Conservation (phyloP, 1,140 invertebrate species). For the Lamellibrachia luymesi region DNA sequence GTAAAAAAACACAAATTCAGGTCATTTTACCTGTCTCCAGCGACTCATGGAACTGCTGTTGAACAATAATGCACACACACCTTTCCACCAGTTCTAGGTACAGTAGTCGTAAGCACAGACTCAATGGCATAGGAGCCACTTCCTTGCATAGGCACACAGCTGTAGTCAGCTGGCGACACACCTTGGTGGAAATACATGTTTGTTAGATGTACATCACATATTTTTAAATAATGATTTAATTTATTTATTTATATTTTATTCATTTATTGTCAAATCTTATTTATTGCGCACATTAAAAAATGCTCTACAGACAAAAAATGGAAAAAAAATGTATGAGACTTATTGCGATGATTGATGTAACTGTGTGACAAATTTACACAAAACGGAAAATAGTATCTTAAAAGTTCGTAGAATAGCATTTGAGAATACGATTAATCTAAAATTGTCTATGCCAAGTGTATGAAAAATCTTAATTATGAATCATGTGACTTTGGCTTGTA, state of each 20-base stretch:
- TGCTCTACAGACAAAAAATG: background rate
- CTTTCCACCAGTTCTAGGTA: conserved; percentile 44
- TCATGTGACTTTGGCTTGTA: too few species aligned
- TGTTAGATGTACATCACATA: background rate
- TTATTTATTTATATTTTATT: too few species aligned
- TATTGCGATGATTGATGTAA: background rate
- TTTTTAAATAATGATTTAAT: too few species aligned
- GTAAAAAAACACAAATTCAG: too few species aligned
- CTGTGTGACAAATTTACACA: too few species aligned
- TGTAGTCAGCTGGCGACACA: conserved; percentile 49
- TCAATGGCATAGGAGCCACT: conserved; percentile 61
- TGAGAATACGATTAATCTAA: too few species aligned
- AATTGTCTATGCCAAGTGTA: too few species aligned
- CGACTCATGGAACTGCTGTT: background rate
- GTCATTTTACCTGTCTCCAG: too few species aligned
- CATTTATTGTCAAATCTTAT: too few species aligned
- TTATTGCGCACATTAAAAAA: background rate
- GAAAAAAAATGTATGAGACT: background rate
- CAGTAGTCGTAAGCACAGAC: conserved; percentile 56
- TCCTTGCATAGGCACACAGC: conserved; percentile 58
- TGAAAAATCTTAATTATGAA: too few species aligned
- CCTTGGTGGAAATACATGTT: conserved; percentile 37
- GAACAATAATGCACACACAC: conserved; percentile 32
- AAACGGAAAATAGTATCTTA: too few species aligned
- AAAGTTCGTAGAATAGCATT: too few species aligned